These are phyloP conservation scores for Trididemnum miniatum DNA, from an alignment of 23 tunicate species.

Conservation along the genomic window DNA sequence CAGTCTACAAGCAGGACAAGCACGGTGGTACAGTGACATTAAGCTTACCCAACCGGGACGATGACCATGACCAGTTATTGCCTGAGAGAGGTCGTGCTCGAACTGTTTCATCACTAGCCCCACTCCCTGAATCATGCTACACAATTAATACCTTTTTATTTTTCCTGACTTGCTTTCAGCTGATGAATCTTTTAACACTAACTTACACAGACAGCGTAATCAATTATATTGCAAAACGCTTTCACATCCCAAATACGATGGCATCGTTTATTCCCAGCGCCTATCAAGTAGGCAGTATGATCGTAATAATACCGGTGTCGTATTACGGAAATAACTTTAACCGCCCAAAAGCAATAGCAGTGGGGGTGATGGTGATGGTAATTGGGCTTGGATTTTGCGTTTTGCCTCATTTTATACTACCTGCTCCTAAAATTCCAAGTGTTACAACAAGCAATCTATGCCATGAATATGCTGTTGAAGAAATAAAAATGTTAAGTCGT, in stretches of 20 bases:
- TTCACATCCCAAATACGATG: slow-evolving; percentile 88
- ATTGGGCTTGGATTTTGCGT: slow-evolving; percentile 74
- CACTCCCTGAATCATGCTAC: slow-evolving; percentile 77
- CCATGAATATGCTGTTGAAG: background rate
- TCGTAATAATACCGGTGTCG: slow-evolving; percentile 83
- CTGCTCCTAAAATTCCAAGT: slow-evolving; percentile 32
- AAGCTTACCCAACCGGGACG: background rate
- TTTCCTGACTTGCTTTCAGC: slow-evolving; percentile 77
- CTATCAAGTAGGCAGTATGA: slow-evolving; percentile 78
- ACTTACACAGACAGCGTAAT: slow-evolving; percentile 92
- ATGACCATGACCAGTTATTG: background rate
- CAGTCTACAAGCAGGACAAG: slow-evolving; percentile 17
- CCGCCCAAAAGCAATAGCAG: slow-evolving; percentile 71
- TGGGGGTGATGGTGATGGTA: slow-evolving; percentile 80
- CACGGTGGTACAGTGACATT: slow-evolving; percentile 30
- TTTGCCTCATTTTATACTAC: slow-evolving; percentile 74
- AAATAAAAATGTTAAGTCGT: background rate
- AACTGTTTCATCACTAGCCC: slow-evolving; percentile 65
- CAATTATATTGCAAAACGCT: slow-evolving; percentile 80
- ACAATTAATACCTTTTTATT: slow-evolving; percentile 74
- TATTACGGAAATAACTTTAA: slow-evolving; percentile 71
- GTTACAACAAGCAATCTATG: slow-evolving; percentile 17
- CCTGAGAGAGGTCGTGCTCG: slow-evolving; percentile 35
- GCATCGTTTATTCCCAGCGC: slow-evolving; percentile 88
- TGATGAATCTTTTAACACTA: slow-evolving; percentile 66